phyloP scores from a whole-genome alignment of 2,888 invertebrate genomes.

The Danaus chrysippus region DNA sequence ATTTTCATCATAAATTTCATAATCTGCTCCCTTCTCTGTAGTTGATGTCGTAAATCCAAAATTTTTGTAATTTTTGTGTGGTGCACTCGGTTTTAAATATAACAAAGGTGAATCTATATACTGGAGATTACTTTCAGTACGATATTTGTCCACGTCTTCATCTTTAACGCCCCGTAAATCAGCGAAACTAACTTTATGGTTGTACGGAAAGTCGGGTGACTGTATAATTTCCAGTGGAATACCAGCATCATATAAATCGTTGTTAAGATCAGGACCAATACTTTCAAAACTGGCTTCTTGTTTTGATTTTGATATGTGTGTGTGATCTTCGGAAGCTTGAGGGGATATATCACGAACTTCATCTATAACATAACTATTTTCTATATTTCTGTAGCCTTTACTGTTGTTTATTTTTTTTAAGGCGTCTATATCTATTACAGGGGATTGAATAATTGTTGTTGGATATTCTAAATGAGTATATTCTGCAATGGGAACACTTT shows the following conservation, averaged over 20 bases:
- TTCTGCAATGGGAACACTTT: slow-evolving; percentile 83
- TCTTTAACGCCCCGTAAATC: slow-evolving; percentile 68
- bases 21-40: slow-evolving; percentile 54
- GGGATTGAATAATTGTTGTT: slow-evolving; percentile 84
- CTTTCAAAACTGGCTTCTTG: slow-evolving; percentile 68
- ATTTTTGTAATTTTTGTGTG: slow-evolving; percentile 74
- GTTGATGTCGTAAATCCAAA: slow-evolving; percentile 57
- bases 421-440: slow-evolving; percentile 80
- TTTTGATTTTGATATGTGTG: slow-evolving; percentile 62
- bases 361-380: slow-evolving; percentile 59
- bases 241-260: slow-evolving; percentile 56
- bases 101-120: slow-evolving; percentile 80
- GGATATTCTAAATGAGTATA: slow-evolving; percentile 86
- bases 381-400: slow-evolving; percentile 65
- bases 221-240: slow-evolving; percentile 51
- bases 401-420: slow-evolving; percentile 53
- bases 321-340: slow-evolving; percentile 71
- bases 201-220: slow-evolving; percentile 44
- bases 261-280: slow-evolving; percentile 58
- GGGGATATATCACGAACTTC: slow-evolving; percentile 74
- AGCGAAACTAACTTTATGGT: slow-evolving; percentile 59
- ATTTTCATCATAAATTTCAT: slow-evolving; percentile 67
- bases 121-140: slow-evolving; percentile 68
- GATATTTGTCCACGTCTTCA: slow-evolving; percentile 67
- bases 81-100: slow-evolving; percentile 72